Base-by-base conservation (phyloP, 2,888 invertebrate genomes). In the Dolomedes plantarius region DNA sequence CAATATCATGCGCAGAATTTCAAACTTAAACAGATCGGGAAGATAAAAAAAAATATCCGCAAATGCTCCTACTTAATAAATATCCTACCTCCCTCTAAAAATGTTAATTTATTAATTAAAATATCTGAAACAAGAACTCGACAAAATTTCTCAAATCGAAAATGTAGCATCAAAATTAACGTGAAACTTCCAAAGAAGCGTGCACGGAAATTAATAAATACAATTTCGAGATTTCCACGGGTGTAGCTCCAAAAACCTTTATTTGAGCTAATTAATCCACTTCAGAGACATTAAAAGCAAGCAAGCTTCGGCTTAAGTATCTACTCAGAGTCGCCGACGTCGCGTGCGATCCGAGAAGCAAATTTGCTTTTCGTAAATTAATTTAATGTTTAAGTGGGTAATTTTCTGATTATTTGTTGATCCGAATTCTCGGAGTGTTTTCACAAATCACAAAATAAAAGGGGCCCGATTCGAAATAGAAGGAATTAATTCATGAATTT, bases 331-430 rank as follows among this genome's bases (percentile, higher is more conserved):
- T 9, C 32, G 67, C 32, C 67, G 67, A 32, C 32, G 23, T n/a
- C n/a, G 32, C 32, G 16, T 16, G 11, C 11, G 31, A 65, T n/a
- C 31, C 64, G 65, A 29, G 65, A 6, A 80, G 62, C 62, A 39
- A 41, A 62, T 78, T 71, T 78, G 41, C 78, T 72, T 65, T 64
- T 50, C 73, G 80, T 31, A 73, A 80, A 80, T 80, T 80, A 80
- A 74, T 74, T 80, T 50, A 50, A 39, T 36, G 46, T 67, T 56
- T 27, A 74, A 80, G 80, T 80, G 72, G 79, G 73, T 71, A 67
- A 71, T 76, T 56, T 76, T 67, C 31, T 31, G 76, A 41, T 71
- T 67, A 67, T 67, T 67, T 67, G 32, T 67, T 67, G 32, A 56
- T 56, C 56, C 56, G 56, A 23, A 56, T 6, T 56, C 23, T 23